phyloP scores from a whole-genome alignment of 2,113 vertebrate genomes.

The Notothenia rossii region DNA sequence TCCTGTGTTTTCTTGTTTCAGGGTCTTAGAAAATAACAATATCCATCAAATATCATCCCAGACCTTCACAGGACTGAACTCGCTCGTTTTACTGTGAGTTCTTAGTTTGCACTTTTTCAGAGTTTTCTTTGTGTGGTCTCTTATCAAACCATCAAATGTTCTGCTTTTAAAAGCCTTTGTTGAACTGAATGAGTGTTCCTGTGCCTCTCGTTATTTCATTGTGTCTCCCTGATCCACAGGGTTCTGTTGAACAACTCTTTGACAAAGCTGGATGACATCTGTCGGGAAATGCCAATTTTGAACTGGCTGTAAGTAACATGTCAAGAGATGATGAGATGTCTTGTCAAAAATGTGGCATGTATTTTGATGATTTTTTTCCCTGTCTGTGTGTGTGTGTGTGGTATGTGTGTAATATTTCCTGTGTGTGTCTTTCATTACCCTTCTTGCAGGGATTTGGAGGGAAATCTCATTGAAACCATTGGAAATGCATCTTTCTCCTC shows the following conservation, averaged over 20 bases:
- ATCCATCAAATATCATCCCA: constrained; percentile 90
- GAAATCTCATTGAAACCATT: constrained; percentile 91
- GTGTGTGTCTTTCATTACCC: constrained; percentile 16
- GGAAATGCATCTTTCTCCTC: constrained; percentile 91
- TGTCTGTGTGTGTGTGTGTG: background rate
- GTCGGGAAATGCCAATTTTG: constrained; percentile 90
- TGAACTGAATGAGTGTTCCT: background rate
- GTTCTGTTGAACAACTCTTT: constrained; percentile 93
- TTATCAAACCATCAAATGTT: background rate
- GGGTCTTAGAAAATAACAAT: constrained; percentile 95
- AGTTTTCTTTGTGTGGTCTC: constrained; percentile 6
- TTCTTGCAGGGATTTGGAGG: constrained; percentile 91
- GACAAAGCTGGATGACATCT: constrained; percentile 87
- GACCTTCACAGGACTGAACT: constrained; percentile 93
- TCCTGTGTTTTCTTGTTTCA: constrained; percentile 66
- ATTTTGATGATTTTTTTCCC: constrained; percentile 7
- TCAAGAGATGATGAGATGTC: constrained; percentile 1
- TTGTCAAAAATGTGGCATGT: background rate
- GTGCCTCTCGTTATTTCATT: background rate
- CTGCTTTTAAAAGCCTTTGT: background rate
- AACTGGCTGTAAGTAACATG: constrained; percentile 93
- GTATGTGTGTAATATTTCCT: background rate
- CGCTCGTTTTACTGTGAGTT: constrained; percentile 95
- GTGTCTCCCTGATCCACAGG: constrained; percentile 78
- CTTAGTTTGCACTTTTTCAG: background rate